Conservation (phyloP, 1,140 invertebrate genomes). For the Sinella curviseta region DNA sequence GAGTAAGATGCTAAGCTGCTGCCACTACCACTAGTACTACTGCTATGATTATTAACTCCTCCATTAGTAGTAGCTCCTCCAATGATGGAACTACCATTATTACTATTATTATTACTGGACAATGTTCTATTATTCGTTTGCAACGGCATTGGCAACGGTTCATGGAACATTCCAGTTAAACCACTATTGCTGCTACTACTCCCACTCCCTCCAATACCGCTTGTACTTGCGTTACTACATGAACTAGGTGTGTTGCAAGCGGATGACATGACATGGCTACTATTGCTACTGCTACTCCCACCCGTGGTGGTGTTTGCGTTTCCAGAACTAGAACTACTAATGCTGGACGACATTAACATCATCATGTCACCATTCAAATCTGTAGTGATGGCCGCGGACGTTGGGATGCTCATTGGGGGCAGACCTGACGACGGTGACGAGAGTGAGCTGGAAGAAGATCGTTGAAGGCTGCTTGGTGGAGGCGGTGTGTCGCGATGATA, state of each 20-base stretch:
- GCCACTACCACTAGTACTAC: not conserved
- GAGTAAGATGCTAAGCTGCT: not conserved
- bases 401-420: conserved; percentile 8
- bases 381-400: not conserved
- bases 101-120: not conserved
- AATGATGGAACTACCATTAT: not conserved
- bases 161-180: not conserved
- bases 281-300: not conserved
- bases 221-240: conserved; percentile 14
- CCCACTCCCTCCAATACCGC: not conserved
- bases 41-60: not conserved
- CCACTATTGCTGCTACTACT: conserved; percentile 2
- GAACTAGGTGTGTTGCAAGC: conserved; percentile 19
- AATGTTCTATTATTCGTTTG: not conserved
- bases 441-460: conserved; percentile 13
- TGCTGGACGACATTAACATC: not conserved
- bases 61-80: no score
- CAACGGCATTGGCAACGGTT: not conserved
- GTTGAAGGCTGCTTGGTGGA: not conserved
- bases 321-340: not conserved
- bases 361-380: conserved; percentile 17
- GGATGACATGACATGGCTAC: conserved; percentile 14
- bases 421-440: not conserved
- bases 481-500: not conserved
- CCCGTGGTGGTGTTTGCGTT: not conserved